These are phyloP conservation scores for Etheostoma cragini DNA, from an alignment of 2,113 vertebrate species.

Conservation along the genomic window DNA sequence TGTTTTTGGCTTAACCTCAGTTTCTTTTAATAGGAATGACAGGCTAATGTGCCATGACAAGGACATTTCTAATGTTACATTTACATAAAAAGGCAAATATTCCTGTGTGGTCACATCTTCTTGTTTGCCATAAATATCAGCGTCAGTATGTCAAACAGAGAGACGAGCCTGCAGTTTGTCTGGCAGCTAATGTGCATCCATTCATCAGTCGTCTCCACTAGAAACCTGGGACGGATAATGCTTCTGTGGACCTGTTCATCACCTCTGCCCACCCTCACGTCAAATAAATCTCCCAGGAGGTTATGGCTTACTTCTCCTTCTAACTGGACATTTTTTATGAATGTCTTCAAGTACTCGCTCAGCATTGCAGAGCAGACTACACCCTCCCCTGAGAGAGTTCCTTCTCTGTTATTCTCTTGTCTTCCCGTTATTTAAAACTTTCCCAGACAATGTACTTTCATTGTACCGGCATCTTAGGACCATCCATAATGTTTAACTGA, in stretches of 20 bases:
- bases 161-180: slow-evolving; percentile 38
- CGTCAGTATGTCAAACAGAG: slow-evolving; percentile 59
- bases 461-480: neutral
- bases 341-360: slow-evolving; percentile 54
- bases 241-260: slow-evolving; percentile 59
- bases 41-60: slow-evolving; percentile 38
- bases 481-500: slow-evolving; percentile 7
- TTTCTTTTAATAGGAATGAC: slow-evolving; percentile 14
- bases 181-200: slow-evolving; percentile 16
- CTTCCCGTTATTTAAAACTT: slow-evolving; percentile 27
- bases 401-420: slow-evolving; percentile 6
- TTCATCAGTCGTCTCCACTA: slow-evolving; percentile 45
- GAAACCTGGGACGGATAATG: slow-evolving; percentile 54
- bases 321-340: slow-evolving; percentile 50
- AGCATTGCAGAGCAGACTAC: slow-evolving; percentile 43
- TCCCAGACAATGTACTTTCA: neutral
- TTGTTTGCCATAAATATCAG: slow-evolving; percentile 40
- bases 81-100: slow-evolving; percentile 34
- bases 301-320: slow-evolving; percentile 25
- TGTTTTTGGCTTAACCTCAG: neutral
- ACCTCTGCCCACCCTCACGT: slow-evolving; percentile 50
- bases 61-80: slow-evolving; percentile 61
- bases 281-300: slow-evolving; percentile 58
- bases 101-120: slow-evolving; percentile 27
- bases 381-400: slow-evolving; percentile 8